Conservation (phyloP, 2,888 invertebrate species). For the Drosophila peninsularis region DNA sequence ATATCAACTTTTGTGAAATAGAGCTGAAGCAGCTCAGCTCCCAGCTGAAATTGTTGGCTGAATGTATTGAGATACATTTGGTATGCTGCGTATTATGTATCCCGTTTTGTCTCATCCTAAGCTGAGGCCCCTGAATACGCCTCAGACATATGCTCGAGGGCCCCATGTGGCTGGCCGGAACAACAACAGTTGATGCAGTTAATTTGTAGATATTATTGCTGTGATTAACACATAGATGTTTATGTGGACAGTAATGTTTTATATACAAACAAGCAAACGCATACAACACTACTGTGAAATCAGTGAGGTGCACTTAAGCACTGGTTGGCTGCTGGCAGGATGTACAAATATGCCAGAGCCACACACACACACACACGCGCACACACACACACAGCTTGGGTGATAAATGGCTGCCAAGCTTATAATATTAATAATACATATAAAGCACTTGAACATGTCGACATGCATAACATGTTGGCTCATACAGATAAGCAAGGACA, state of each 20-base stretch:
- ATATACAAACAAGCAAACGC: constrained; percentile 58
- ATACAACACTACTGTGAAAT: constrained; percentile 45
- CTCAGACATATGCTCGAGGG: constrained; percentile 25
- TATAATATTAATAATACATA: constrained; percentile 81
- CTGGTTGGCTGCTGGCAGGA: constrained; percentile 30
- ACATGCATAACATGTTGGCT: constrained; percentile 74
- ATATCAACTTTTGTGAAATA: constrained; percentile 2
- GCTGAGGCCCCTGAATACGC: background rate
- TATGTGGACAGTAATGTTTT: constrained; percentile 70
- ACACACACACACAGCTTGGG: constrained; percentile 44
- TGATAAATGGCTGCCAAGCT: constrained; percentile 79
- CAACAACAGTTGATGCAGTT: constrained; percentile 68
- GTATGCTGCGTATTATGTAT: constrained; percentile 6
- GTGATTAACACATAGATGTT: constrained; percentile 78
- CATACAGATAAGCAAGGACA: constrained; percentile 40
- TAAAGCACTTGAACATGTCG: constrained; percentile 78
- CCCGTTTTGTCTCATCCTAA: background rate
- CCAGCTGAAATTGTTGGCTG: background rate
- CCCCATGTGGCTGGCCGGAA: constrained; percentile 20
- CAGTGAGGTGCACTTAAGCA: constrained; percentile 55
- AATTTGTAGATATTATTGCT: constrained; percentile 79
- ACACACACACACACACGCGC: constrained; percentile 8
- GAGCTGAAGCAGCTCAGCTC: background rate
- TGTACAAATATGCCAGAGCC: constrained; percentile 5
- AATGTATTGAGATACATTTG: background rate